phyloP scores from a whole-genome alignment of 2,113 vertebrate species.

The Chaetodon trifascialis region DNA sequence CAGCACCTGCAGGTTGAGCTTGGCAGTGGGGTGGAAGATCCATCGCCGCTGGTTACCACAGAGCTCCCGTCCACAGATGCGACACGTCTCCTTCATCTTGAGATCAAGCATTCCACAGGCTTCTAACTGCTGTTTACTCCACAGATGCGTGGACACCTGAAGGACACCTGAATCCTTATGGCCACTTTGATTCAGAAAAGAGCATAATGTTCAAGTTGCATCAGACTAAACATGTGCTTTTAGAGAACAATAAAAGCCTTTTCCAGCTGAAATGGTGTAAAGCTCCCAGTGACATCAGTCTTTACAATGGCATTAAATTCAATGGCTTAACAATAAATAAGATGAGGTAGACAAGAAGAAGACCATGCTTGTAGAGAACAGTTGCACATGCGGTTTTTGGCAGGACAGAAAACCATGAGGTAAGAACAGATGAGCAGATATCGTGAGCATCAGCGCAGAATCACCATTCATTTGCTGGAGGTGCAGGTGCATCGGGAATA shows the following conservation, averaged over 20 bases:
- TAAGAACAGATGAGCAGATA: neutral
- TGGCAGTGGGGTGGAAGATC: constrained; percentile 95
- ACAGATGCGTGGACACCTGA: neutral
- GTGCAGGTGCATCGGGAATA: constrained; percentile 70
- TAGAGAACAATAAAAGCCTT: neutral
- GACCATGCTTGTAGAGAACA: constrained; percentile 1
- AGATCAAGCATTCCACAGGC: constrained; percentile 77
- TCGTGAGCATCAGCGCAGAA: constrained; percentile 4
- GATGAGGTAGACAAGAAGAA: constrained; percentile 50
- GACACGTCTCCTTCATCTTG: constrained; percentile 93
- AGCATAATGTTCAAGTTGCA: neutral
- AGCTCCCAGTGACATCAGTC: constrained; percentile 25
- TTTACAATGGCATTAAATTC: constrained; percentile 9
- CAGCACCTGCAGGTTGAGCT: constrained; percentile 94
- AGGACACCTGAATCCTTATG: constrained; percentile 6
- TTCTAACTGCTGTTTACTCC: neutral
- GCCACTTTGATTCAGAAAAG: neutral
- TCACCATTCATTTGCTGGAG: constrained; percentile 26
- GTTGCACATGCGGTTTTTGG: constrained; percentile 18
- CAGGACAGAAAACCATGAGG: neutral
- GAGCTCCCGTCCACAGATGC: constrained; percentile 95
- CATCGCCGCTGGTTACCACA: constrained; percentile 96
- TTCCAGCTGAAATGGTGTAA: neutral
- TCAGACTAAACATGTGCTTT: neutral
- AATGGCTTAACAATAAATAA: constrained; percentile 11